Evolutionary conservation across 2,888 invertebrate species (phyloP).

Genomic region (Acrobasis repandana): DNA sequence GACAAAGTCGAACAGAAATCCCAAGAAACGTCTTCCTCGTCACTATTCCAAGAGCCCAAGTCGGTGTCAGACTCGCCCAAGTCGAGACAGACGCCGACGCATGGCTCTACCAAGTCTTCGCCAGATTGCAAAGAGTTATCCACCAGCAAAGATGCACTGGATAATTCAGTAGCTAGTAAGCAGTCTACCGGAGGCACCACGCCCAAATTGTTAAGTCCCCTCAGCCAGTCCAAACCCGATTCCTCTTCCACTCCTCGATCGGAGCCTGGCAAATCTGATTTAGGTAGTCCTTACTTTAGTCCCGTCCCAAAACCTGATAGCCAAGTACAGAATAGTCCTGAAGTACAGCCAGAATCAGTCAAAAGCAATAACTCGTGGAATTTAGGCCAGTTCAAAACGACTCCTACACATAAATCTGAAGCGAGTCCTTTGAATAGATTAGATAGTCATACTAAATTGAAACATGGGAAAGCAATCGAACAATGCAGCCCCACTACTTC

Average conservation of each 20-base stretch:
- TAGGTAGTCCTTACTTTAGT: slow-evolving; percentile 72
- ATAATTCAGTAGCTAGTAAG: slow-evolving; percentile 49
- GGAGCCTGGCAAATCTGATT: slow-evolving; percentile 59
- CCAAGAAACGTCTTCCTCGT: slow-evolving; percentile 54
- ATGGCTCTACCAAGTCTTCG: slow-evolving; percentile 48
- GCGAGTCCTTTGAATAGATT: slow-evolving; percentile 73
- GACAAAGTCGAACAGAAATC: slow-evolving; percentile 50
- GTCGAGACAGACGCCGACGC: slow-evolving; percentile 44
- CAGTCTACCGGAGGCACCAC: slow-evolving; percentile 51
- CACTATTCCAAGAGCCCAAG: slow-evolving; percentile 71
- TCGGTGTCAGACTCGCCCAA: slow-evolving; percentile 54
- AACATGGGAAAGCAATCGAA: slow-evolving; percentile 69
- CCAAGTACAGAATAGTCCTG: slow-evolving; percentile 74
- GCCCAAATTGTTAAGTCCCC: slow-evolving; percentile 67
- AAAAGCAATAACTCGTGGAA: slow-evolving; percentile 69
- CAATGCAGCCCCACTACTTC: slow-evolving; percentile 78
- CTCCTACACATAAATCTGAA: slow-evolving; percentile 74
- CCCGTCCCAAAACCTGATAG: slow-evolving; percentile 75
- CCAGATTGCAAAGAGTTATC: slow-evolving; percentile 57
- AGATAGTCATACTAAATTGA: slow-evolving; percentile 68
- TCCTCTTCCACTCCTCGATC: slow-evolving; percentile 74
- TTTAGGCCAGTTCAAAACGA: slow-evolving; percentile 70
- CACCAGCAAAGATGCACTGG: slow-evolving; percentile 45
- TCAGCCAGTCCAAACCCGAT: slow-evolving; percentile 67
- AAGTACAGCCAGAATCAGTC: slow-evolving; percentile 59